Conservation (phyloP, 2,797 vertebrate species). For the Peromyscus nudipes region DNA sequence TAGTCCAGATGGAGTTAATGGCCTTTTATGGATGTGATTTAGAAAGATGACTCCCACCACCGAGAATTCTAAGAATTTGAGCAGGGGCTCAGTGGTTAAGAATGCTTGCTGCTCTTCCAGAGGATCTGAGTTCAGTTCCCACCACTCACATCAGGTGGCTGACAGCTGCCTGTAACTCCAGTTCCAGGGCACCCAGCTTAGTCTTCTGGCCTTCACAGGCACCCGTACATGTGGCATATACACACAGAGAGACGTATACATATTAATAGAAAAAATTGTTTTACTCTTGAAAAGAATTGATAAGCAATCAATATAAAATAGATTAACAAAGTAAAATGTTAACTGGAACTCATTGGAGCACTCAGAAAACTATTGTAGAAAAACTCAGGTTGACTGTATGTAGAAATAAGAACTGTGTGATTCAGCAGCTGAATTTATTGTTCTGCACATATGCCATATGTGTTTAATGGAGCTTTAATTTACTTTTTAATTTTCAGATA, state of each 20-base stretch:
- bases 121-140: not conserved
- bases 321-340: conserved; percentile 23
- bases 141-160: not conserved
- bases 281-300: not conserved
- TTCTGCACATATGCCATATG: not conserved
- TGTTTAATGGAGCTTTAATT: conserved; percentile 21
- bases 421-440: conserved; percentile 4
- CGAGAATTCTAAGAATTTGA: conserved; percentile 32
- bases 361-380: not conserved
- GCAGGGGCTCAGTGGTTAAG: not conserved
- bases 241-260: not conserved
- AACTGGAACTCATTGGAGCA: not conserved
- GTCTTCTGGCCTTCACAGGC: not conserved
- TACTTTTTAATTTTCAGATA: conserved; percentile 91
- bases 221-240: not conserved
- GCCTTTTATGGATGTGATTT: conserved; percentile 40
- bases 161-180: not conserved
- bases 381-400: not conserved
- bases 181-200: not conserved
- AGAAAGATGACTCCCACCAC: not conserved
- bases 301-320: not conserved
- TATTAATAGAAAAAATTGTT: not conserved
- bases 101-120: not conserved
- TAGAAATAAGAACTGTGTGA: not conserved
- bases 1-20: not conserved